Percentiles rank a stretch among this genome's conserved stretches.
These are phyloP conservation scores for Drosophila suzukii DNA, from an alignment of 1,140 invertebrate species.

Conservation along the genomic window DNA sequence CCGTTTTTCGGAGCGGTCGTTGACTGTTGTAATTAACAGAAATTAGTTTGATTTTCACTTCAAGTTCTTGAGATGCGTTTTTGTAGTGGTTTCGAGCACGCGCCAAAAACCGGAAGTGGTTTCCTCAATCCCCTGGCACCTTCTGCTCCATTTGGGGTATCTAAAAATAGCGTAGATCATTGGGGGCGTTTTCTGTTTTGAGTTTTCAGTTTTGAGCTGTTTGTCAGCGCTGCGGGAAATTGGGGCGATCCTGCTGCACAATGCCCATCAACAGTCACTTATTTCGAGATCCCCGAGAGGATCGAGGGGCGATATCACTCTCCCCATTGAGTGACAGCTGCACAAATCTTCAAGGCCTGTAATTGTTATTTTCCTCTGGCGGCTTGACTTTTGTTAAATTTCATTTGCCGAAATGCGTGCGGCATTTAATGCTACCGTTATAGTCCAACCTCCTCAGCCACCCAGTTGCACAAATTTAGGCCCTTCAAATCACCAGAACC, in stretches of 20 bases:
- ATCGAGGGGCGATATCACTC: constrained; percentile 4
- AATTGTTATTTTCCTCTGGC: constrained; percentile 33
- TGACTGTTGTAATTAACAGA: constrained; percentile 56
- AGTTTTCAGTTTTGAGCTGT: constrained; percentile 50
- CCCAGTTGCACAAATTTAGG: constrained; percentile 20
- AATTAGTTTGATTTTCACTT: constrained; percentile 76
- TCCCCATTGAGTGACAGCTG: constrained; percentile 71
- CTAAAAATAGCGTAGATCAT: constrained; percentile 7
- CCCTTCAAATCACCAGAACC: constrained; percentile 1
- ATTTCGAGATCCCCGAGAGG: constrained; percentile 52
- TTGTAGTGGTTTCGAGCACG: constrained; percentile 60
- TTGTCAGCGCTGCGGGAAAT: constrained; percentile 72
- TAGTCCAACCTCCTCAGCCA: constrained; percentile 20
- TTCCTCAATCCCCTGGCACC: constrained; percentile 21
- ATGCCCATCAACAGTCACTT: constrained; percentile 76
- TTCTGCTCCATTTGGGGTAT: constrained; percentile 44
- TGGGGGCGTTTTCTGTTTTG: constrained; percentile 44
- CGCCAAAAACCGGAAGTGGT: constrained; percentile 69
- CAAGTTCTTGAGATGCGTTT: constrained; percentile 40
- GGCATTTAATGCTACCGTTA: constrained; percentile 54
- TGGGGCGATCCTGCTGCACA: constrained; percentile 55
- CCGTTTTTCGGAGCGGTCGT: constrained; percentile 22
- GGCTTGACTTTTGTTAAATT: constrained; percentile 72
- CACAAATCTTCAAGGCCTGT: constrained; percentile 35
- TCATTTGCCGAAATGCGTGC: constrained; percentile 68